Evolutionary conservation across 2,888 invertebrate species (phyloP).

Genomic region (Globia sparganii): DNA sequence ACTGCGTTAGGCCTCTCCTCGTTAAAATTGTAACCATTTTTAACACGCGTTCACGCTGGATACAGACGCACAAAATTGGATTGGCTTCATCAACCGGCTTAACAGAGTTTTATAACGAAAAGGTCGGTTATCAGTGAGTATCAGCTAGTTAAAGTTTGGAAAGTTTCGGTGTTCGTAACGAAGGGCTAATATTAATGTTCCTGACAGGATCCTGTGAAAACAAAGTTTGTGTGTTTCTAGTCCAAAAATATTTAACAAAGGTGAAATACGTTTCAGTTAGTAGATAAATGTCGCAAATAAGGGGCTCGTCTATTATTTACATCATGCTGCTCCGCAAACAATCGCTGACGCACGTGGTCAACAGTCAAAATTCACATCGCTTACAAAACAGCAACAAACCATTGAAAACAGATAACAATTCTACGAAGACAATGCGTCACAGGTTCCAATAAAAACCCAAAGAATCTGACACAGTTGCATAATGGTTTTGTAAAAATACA

Average conservation of each 20-base stretch:
- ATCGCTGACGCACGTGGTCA: constrained; percentile 16
- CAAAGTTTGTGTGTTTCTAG: constrained; percentile 12
- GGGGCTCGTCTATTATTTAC: constrained; percentile 31
- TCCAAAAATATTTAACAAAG: constrained; percentile 1
- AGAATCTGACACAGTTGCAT: constrained; percentile 23
- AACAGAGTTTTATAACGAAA: constrained; percentile 37
- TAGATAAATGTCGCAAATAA: not conserved
- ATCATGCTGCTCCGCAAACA: constrained; percentile 27
- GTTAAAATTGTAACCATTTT: constrained; percentile 55
- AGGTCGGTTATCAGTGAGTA: constrained; percentile 9
- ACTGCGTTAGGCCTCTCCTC: constrained; percentile 31
- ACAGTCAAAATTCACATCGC: not conserved
- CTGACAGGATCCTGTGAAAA: constrained; percentile 26
- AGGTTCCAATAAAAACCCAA: constrained; percentile 11
- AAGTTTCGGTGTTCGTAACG: constrained; percentile 14
- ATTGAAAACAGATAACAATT: constrained; percentile 31
- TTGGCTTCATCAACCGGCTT: constrained; percentile 40
- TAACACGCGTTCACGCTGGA: constrained; percentile 21
- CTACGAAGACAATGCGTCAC: constrained; percentile 25
- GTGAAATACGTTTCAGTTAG: not conserved
- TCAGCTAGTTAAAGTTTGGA: constrained; percentile 15
- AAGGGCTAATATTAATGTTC: constrained; percentile 12
- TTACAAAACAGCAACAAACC: constrained; percentile 47
- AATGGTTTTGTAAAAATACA: constrained; percentile 23
- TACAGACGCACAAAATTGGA: constrained; percentile 39